Conservation (phyloP, 2,888 invertebrate species). For the Deroplatys truncata region DNA sequence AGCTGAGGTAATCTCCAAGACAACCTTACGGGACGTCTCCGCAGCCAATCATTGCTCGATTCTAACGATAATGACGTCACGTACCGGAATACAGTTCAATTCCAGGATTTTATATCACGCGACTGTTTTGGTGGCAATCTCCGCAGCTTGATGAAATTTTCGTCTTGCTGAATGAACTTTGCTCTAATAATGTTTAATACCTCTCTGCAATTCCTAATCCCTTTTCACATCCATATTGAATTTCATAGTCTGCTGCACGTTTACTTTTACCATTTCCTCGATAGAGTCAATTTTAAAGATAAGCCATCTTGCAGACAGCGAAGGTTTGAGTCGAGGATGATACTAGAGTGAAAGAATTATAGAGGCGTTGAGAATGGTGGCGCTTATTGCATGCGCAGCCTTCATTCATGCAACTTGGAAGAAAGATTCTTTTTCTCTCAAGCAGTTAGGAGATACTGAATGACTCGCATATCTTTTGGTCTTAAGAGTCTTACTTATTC, state of each 20-base stretch:
- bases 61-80: neutral
- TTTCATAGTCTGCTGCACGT: neutral
- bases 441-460: too few relatives aligned
- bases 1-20: neutral
- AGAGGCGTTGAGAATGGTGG: too few relatives aligned
- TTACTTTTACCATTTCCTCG: neutral
- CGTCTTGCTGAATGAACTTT: neutral
- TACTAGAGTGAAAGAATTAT: too few relatives aligned
- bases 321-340: too few relatives aligned
- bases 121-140: neutral
- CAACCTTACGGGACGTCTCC: neutral
- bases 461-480: too few relatives aligned
- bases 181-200: neutral
- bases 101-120: neutral
- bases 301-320: neutral
- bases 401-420: too few relatives aligned
- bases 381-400: too few relatives aligned
- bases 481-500: too few relatives aligned
- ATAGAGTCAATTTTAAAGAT: neutral
- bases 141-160: neutral
- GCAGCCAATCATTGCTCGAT: neutral
- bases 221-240: neutral
- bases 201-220: neutral
- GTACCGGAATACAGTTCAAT: neutral
- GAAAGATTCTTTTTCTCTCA: too few relatives aligned